phyloP scores from a whole-genome alignment of 2,797 vertebrate genomes.

The Periophthalmus magnuspinnatus region DNA sequence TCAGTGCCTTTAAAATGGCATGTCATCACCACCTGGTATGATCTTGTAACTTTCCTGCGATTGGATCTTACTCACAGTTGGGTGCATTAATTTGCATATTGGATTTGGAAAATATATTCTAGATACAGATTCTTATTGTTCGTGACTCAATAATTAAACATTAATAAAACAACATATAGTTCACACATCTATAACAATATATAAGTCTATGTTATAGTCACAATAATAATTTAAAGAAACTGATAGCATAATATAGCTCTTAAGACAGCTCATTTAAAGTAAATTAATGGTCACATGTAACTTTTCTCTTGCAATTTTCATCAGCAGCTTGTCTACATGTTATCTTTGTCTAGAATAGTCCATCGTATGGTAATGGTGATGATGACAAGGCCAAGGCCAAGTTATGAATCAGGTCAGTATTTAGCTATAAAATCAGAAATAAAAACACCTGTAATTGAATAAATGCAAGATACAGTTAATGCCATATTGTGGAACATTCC shows the following conservation, averaged over 20 bases:
- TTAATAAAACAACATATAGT: not conserved
- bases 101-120: not conserved
- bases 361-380: not conserved
- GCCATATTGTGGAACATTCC: not conserved
- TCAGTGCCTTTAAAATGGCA: not conserved
- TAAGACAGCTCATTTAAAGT: too few relatives aligned
- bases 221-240: too few relatives aligned
- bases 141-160: not conserved
- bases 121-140: not conserved
- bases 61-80: not conserved
- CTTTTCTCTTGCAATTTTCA: too few relatives aligned
- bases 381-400: too few relatives aligned
- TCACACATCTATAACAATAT: too few relatives aligned
- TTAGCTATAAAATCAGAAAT: too few relatives aligned
- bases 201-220: too few relatives aligned
- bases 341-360: not conserved
- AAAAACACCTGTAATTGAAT: not conserved
- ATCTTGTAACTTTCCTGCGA: not conserved
- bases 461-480: not conserved
- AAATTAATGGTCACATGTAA: too few relatives aligned
- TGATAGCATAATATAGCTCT: too few relatives aligned
- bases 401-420: too few relatives aligned
- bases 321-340: not conserved
- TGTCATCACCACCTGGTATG: not conserved
- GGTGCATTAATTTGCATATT: not conserved